These are phyloP conservation scores for Plebejus anna DNA, from an alignment of 2,888 invertebrate species.

Conservation along the genomic window DNA sequence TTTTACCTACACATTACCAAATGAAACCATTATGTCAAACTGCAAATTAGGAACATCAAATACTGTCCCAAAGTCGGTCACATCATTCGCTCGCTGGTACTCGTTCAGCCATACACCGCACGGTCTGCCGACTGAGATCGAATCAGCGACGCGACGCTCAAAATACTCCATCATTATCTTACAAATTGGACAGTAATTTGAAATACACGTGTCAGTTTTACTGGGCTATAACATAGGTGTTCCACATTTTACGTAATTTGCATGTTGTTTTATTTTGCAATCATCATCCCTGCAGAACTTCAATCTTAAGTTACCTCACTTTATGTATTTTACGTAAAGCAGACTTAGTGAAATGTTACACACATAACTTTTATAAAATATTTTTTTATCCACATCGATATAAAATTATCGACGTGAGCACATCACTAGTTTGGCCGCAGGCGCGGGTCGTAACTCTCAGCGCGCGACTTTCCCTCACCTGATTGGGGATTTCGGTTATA, in stretches of 20 bases:
- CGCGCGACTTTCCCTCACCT: background rate
- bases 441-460: conserved; percentile 8
- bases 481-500: background rate
- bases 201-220: background rate
- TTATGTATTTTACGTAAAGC: no score
- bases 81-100: background rate
- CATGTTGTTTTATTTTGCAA: no score
- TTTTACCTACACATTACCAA: background rate
- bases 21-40: background rate
- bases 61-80: background rate
- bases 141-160: background rate
- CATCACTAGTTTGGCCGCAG: background rate
- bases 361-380: no score
- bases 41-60: background rate
- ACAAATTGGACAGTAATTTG: background rate
- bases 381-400: background rate
- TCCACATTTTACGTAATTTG: no score
- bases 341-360: no score
- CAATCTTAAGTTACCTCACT: no score
- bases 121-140: background rate
- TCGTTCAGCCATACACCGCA: background rate
- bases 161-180: background rate
- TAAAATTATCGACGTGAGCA: background rate
- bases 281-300: no score
- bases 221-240: background rate